These are phyloP conservation scores for Panagrolaimus sp. DNA, from an alignment of 1,140 invertebrate genomes.

Conservation along the genomic window DNA sequence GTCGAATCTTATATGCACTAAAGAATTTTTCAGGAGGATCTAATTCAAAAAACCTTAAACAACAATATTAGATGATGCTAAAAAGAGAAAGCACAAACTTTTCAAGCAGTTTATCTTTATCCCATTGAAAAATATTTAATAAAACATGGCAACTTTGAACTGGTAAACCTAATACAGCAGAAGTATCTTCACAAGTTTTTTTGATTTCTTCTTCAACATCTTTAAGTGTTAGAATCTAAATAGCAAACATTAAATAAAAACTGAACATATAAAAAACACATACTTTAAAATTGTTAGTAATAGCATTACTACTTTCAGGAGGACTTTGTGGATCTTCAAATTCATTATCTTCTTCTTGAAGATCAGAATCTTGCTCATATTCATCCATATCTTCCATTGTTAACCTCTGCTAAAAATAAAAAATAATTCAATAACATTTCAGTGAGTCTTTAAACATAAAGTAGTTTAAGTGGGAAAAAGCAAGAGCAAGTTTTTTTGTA, in stretches of 20 bases:
- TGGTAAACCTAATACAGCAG: slow-evolving; percentile 30
- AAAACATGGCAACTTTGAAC: slow-evolving; percentile 29
- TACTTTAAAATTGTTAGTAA: neutral
- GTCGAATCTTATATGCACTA: neutral
- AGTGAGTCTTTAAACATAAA: too few relatives aligned
- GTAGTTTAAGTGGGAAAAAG: too few relatives aligned
- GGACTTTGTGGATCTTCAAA: neutral
- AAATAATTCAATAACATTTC: too few relatives aligned
- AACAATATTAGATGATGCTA: neutral
- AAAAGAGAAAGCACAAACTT: slow-evolving; percentile 18
- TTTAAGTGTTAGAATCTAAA: slow-evolving; percentile 31
- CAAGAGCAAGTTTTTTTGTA: too few relatives aligned
- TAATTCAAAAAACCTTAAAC: neutral
- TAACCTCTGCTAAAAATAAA: neutral
- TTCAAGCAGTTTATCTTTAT: slow-evolving; percentile 37
- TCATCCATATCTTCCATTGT: neutral
- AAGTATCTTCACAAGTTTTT: slow-evolving; percentile 30
- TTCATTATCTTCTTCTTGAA: neutral
- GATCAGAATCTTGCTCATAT: neutral
- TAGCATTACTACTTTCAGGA: too few relatives aligned
- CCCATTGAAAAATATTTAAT: slow-evolving; percentile 42
- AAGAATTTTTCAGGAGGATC: neutral
- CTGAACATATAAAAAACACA: neutral
- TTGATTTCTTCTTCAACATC: slow-evolving; percentile 32
- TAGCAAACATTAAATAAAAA: neutral